These are phyloP conservation scores for Dicranocentrus wangi DNA, from an alignment of 2,888 invertebrate species.

Conservation along the genomic window DNA sequence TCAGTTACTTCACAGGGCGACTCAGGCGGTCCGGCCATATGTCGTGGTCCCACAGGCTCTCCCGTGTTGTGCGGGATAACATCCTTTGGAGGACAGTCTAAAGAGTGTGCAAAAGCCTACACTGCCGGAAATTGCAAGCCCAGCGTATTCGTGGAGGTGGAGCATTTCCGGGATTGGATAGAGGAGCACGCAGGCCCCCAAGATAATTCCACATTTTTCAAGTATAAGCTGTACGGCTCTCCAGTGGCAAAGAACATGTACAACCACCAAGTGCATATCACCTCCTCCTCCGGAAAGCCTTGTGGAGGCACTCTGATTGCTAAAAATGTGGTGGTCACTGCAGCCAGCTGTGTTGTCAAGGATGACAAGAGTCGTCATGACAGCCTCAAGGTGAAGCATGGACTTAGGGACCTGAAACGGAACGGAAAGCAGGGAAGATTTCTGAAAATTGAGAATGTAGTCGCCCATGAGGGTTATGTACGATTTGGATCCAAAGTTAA, in stretches of 20 bases:
- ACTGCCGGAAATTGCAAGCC: constrained; percentile 28
- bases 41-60: constrained; percentile 16
- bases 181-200: constrained; percentile 31
- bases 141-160: constrained; percentile 14
- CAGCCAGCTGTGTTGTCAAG: constrained; percentile 35
- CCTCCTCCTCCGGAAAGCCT: constrained; percentile 1
- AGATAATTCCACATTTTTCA: neutral
- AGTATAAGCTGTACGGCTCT: constrained; percentile 24
- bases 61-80: constrained; percentile 26
- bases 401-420: neutral
- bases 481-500: neutral
- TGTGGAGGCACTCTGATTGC: constrained; percentile 54
- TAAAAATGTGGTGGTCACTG: constrained; percentile 35
- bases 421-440: neutral
- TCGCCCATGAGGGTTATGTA: neutral
- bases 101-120: too few species aligned
- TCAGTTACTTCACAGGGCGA: constrained; percentile 19
- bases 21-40: constrained; percentile 45
- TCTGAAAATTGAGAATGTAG: neutral
- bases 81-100: constrained; percentile 33
- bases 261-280: constrained; percentile 45
- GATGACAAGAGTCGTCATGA: neutral
- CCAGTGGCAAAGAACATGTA: neutral
- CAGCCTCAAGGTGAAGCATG: neutral
- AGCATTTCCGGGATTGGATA: constrained; percentile 40